Conservation (phyloP, 1,140 invertebrate genomes). For the Drosophila willistoni region DNA sequence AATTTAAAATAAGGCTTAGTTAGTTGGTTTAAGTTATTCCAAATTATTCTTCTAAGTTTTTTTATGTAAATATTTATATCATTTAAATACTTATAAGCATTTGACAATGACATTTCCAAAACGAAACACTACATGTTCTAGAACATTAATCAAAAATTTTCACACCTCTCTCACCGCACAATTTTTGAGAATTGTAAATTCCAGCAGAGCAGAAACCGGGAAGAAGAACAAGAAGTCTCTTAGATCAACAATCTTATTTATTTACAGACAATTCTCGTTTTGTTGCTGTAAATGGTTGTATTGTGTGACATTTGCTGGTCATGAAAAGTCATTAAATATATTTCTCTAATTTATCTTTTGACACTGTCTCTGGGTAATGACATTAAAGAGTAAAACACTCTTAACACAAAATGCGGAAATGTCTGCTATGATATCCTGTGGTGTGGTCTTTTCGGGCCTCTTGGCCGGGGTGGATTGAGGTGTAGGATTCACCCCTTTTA, state of each 20-base stretch:
- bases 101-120: constrained; percentile 13
- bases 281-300: constrained; percentile 67
- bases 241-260: constrained; percentile 51
- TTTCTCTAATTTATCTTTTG: constrained; percentile 79
- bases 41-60: no score
- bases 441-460: constrained; percentile 7
- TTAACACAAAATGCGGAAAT: constrained; percentile 53
- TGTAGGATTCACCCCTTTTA: constrained; percentile 51
- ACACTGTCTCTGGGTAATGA: constrained; percentile 66
- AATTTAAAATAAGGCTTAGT: no score
- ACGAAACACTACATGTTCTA: constrained; percentile 20
- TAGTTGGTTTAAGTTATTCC: no score
- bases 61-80: not conserved
- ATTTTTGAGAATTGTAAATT: constrained; percentile 14
- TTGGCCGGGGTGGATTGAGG: not conserved
- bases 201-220: constrained; percentile 21
- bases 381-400: constrained; percentile 58
- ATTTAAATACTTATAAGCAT: not conserved
- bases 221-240: constrained; percentile 19
- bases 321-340: constrained; percentile 82
- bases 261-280: constrained; percentile 26
- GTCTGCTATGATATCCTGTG: constrained; percentile 39
- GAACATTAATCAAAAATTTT: constrained; percentile 78
- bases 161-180: constrained; percentile 57
- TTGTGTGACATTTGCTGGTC: constrained; percentile 79